These are phyloP conservation scores for Leptoclinus maculatus DNA, from an alignment of 2,797 vertebrate genomes.

Conservation along the genomic window DNA sequence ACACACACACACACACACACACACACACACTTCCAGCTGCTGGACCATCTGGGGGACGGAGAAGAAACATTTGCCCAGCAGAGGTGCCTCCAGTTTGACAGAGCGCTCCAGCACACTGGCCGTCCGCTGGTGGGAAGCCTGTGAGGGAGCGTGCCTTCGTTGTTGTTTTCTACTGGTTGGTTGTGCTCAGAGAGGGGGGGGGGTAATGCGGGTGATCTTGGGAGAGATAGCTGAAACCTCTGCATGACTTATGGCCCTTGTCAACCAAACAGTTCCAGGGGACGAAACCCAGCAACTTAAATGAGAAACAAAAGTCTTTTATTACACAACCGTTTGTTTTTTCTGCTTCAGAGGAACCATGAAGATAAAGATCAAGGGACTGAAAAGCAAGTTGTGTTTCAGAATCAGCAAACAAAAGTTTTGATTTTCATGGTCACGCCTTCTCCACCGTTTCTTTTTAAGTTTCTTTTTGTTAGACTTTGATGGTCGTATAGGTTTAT, in stretches of 20 bases:
- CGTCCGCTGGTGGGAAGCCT: constrained; percentile 1
- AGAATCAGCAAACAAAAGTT: background rate
- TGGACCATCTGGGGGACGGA: background rate
- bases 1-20: too few relatives aligned
- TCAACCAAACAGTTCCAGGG: background rate
- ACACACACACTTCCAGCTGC: constrained; percentile 29
- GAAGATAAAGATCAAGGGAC: background rate
- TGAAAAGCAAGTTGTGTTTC: background rate
- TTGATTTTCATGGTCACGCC: background rate
- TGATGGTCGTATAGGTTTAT: background rate
- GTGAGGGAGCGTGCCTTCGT: constrained; percentile 7
- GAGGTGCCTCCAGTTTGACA: background rate
- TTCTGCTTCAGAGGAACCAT: background rate
- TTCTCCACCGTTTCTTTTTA: background rate
- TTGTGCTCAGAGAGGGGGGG: background rate
- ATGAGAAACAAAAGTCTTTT: constrained; percentile 9
- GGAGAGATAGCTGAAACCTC: background rate
- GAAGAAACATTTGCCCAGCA: constrained; percentile 16
- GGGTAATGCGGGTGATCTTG: background rate
- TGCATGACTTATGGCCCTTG: constrained; percentile 1
- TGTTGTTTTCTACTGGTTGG: background rate
- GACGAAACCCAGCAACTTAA: background rate
- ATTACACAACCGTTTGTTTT: background rate
- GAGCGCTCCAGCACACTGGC: background rate
- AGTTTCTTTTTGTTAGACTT: background rate